These are phyloP conservation scores for Oxycera nigricornis DNA, from an alignment of 2,888 invertebrate species.

Conservation along the genomic window DNA sequence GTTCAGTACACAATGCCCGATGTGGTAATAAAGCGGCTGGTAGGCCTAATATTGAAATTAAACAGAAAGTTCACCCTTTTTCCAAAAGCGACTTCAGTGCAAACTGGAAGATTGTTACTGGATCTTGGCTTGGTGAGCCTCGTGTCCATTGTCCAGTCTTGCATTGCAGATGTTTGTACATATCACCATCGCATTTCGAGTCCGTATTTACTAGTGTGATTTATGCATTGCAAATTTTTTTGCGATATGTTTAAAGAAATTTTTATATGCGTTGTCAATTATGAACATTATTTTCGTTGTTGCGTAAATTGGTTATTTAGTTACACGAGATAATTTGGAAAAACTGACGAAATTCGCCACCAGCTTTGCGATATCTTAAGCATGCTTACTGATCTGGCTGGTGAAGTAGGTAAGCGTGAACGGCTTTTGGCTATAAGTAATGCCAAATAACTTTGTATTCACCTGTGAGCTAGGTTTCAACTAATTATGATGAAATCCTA, in stretches of 20 bases:
- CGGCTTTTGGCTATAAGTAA: too few species aligned
- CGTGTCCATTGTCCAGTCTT: not conserved
- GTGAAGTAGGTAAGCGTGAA: too few species aligned
- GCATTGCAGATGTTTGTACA: too few species aligned
- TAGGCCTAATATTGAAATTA: slow-evolving; percentile 29
- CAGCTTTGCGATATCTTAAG: too few species aligned
- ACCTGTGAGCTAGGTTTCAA: too few species aligned
- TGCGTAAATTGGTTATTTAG: too few species aligned
- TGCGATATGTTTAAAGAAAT: slow-evolving; percentile 36
- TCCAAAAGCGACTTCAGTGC: not conserved
- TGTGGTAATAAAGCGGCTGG: slow-evolving; percentile 28
- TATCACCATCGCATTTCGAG: not conserved
- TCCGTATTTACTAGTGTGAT: slow-evolving; percentile 25
- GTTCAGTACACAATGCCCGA: not conserved
- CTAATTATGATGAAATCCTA: too few species aligned
- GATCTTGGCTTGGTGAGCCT: not conserved
- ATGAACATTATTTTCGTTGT: slow-evolving; percentile 24
- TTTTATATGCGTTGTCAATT: slow-evolving; percentile 15
- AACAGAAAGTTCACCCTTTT: slow-evolving; percentile 39
- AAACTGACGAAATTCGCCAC: too few species aligned
- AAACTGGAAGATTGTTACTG: slow-evolving; percentile 1
- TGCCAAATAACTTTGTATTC: too few species aligned
- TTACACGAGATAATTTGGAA: too few species aligned
- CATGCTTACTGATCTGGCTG: too few species aligned
- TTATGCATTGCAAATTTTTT: slow-evolving; percentile 27